Evolutionary conservation across 2,113 vertebrate species (phyloP).

Genomic region (Rhynchomys soricoides): DNA sequence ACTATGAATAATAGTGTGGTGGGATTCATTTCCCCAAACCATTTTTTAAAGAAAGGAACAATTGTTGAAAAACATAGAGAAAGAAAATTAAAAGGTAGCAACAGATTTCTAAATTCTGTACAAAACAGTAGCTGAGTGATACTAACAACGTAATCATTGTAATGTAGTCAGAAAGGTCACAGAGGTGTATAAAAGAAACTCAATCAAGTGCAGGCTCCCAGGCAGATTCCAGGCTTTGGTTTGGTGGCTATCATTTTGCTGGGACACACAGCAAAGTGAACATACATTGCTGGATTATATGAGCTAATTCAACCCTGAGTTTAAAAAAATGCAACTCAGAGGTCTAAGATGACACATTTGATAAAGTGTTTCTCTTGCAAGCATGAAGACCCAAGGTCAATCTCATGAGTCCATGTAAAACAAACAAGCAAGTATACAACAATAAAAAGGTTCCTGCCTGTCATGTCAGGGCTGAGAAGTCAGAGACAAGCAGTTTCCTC

Average conservation of each 20-base stretch:
- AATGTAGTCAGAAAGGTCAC: constrained; percentile 36
- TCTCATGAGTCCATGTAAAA: background rate
- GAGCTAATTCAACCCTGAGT: background rate
- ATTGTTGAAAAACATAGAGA: background rate
- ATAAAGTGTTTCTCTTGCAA: background rate
- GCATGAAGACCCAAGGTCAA: background rate
- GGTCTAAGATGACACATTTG: background rate
- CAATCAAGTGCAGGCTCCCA: background rate
- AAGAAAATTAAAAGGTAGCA: constrained; percentile 54
- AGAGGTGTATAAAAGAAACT: background rate
- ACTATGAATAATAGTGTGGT: constrained; percentile 65
- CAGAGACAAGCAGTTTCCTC: background rate
- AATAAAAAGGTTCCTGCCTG: background rate
- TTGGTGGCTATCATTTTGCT: background rate
- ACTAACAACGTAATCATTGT: constrained; percentile 10
- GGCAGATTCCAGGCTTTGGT: background rate
- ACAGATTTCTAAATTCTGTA: constrained; percentile 29
- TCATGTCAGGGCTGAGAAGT: background rate
- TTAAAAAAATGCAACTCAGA: background rate
- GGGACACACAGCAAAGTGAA: background rate
- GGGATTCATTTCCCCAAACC: constrained; percentile 21
- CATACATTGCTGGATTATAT: background rate
- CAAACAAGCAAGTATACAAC: background rate
- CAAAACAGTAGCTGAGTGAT: constrained; percentile 15
- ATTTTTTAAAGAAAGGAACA: constrained; percentile 27